phyloP scores from a whole-genome alignment of 23 tunicate species.

The Trididemnum clinides region DNA sequence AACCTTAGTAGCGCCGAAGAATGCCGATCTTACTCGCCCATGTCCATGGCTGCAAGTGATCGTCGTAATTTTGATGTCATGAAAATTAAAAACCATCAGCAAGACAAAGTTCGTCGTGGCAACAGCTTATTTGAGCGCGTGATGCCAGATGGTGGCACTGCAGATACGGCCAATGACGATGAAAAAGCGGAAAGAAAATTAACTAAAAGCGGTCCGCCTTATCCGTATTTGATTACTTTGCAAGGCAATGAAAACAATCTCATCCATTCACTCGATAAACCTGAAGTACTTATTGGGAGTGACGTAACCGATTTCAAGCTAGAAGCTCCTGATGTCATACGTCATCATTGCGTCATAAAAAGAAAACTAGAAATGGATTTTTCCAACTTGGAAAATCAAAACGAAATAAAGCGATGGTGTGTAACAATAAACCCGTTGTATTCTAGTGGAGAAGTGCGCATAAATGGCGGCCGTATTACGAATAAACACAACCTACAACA shows the following conservation, averaged over 20 bases:
- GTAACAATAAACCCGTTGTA: conserved; percentile 62
- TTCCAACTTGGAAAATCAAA: conserved; percentile 11
- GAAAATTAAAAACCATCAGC: too few relatives aligned
- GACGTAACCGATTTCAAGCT: conserved; percentile 41
- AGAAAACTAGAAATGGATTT: conserved; percentile 40
- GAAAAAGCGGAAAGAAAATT: background rate
- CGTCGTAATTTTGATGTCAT: too few relatives aligned
- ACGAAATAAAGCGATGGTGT: conserved; percentile 52
- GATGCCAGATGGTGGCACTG: background rate
- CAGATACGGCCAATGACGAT: background rate
- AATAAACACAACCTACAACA: conserved; percentile 57
- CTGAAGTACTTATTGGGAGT: conserved; percentile 52
- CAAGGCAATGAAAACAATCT: conserved; percentile 62
- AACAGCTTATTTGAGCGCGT: too few relatives aligned
- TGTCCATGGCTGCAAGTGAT: too few relatives aligned
- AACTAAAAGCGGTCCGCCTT: conserved; percentile 14
- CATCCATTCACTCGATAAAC: conserved; percentile 22
- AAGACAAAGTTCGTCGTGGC: too few relatives aligned
- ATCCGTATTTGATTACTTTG: conserved; percentile 72
- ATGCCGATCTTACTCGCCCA: too few relatives aligned
- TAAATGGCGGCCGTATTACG: conserved; percentile 47
- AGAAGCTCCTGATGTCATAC: conserved; percentile 43
- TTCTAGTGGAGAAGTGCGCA: conserved; percentile 50
- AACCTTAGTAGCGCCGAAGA: too few relatives aligned
- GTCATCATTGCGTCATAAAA: conserved; percentile 84